Evolutionary conservation across 2,797 vertebrate genomes (phyloP), one percentile per base, ranked within the genome.

Genomic region (Microchirus variegatus): DNA sequence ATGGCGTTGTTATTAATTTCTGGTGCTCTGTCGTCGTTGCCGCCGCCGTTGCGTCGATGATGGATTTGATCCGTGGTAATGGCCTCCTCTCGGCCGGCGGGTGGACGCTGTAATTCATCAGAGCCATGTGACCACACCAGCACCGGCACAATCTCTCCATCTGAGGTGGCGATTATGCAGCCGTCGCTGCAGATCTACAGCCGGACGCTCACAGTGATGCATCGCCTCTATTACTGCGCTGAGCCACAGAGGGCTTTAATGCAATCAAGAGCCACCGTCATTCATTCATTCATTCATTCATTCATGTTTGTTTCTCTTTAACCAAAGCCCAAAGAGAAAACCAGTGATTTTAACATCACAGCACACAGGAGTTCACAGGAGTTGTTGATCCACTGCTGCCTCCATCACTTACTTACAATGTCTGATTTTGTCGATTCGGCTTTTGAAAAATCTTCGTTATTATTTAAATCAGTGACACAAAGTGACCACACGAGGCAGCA

Each of bases 151-250:
- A 26, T 63, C 58, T 63, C 57, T 45, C 12, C 10, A 57, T n/a
- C 13, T 49, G 31, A 35, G 22, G 35, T 50, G 19, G 70, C 49
- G 68, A 73, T 19, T 65, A 63, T 64, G 59, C 70, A 61, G 67
- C 68, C 8, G 9, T 52, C 62, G 63, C 48, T 51, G 67, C 65
- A 67, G 62, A 64, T 70, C 43, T 55, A 60, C 49, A 42, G 63
- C 65, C 0, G 42, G 1, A 68, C 50, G 31, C 59, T 67, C 38
- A 19, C 15, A 47, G 3, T 84, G 81, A 85, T 84, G 67, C 73
- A 81, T 81, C 4, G 36, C 71, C 66, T 74, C 77, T 14, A 68
- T 81, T 72, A 67, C 18, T 0, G 45, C 5, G 14, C 3, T 53
- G 75, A 53, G 61, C 41, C 73, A 22, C 51, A 62, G 66, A 48